Evolutionary conservation across 2,797 vertebrate species (phyloP).

Genomic region (Rhynchonycteris naso): DNA sequence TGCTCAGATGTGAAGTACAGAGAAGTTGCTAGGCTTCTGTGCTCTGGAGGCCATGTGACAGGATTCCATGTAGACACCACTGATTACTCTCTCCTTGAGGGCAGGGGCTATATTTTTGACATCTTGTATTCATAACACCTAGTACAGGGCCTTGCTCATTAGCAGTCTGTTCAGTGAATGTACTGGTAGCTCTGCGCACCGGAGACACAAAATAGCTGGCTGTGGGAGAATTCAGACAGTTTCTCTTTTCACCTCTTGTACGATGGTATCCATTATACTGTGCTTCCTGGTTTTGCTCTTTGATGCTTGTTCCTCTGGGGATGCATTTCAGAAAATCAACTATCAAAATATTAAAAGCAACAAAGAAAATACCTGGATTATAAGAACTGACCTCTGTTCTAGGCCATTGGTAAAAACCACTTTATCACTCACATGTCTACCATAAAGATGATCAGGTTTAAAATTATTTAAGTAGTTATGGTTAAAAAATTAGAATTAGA

Average conservation of each 20-base stretch:
- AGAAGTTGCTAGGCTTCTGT: not conserved
- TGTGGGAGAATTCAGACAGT: not conserved
- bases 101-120: not conserved
- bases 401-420: not conserved
- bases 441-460: not conserved
- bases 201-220: not conserved
- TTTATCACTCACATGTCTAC: not conserved
- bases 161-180: not conserved
- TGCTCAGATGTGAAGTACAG: not conserved
- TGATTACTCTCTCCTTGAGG: not conserved
- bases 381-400: not conserved
- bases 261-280: not conserved
- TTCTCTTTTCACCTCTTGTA: not conserved
- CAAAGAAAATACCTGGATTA: not conserved
- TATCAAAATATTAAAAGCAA: slow-evolving; percentile 15
- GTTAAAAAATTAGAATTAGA: not conserved
- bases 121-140: not conserved
- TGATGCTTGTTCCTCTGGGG: not conserved
- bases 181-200: not conserved
- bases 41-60: not conserved
- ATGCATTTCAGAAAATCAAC: slow-evolving; percentile 39
- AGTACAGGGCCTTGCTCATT: not conserved
- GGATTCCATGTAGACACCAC: not conserved
- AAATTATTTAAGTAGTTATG: slow-evolving; percentile 11
- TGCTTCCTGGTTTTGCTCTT: not conserved